Percentiles rank a stretch among this genome's conserved stretches.
Evolutionary conservation across 2,888 invertebrate genomes (phyloP).

Genomic region (Microplitis deprimator): DNA sequence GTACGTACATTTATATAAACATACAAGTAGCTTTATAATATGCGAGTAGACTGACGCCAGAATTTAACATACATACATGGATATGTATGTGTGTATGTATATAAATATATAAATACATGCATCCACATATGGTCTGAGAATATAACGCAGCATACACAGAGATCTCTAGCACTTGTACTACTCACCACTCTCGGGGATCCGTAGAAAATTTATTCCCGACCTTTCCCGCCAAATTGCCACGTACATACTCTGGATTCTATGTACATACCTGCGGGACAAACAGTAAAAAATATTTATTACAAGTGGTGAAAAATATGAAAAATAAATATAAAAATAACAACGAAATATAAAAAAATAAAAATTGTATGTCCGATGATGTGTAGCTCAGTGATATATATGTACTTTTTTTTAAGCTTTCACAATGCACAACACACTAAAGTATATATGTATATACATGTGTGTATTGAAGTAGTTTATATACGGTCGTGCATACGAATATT

Average conservation of each 20-base stretch:
- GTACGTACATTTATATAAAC: neutral
- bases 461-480: neutral
- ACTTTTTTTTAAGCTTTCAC: slow-evolving; percentile 6
- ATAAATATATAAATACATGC: slow-evolving; percentile 21
- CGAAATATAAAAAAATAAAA: neutral
- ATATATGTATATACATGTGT: neutral
- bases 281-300: slow-evolving; percentile 26
- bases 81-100: slow-evolving; percentile 15
- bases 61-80: slow-evolving; percentile 19
- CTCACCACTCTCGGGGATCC: slow-evolving; percentile 40
- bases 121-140: slow-evolving; percentile 49
- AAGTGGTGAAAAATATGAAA: slow-evolving; percentile 4
- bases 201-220: slow-evolving; percentile 36
- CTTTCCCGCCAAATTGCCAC: slow-evolving; percentile 27
- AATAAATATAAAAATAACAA: neutral
- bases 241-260: slow-evolving; percentile 5
- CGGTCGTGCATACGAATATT: slow-evolving; percentile 27
- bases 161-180: slow-evolving; percentile 35
- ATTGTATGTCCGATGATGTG: slow-evolving; percentile 17
- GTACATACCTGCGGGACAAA: slow-evolving; percentile 11
- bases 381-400: slow-evolving; percentile 1
- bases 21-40: neutral
- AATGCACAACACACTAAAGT: neutral
- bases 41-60: slow-evolving; percentile 22
- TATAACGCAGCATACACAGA: slow-evolving; percentile 25